A percentile compares a stretch with the other conserved stretches of the same genome.
phyloP scores from a whole-genome alignment of 1,140 invertebrate species.

The Scaptodrosophila lebanonensis region DNA sequence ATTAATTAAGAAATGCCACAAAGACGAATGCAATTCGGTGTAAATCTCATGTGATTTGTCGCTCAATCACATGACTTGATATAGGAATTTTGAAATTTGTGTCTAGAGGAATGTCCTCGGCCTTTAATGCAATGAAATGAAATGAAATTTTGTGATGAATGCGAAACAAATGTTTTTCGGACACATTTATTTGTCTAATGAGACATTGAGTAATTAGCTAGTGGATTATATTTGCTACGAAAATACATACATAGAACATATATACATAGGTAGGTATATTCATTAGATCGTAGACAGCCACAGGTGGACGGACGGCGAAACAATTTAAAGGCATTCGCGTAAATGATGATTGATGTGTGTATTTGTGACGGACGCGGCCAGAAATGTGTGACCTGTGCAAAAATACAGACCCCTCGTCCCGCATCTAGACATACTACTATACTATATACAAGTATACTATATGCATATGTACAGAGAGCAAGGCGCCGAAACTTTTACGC shows the following conservation, averaged over 20 bases:
- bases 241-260: background rate
- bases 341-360: constrained; percentile 64
- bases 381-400: constrained; percentile 57
- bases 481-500: too few relatives aligned
- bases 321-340: constrained; percentile 58
- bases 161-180: constrained; percentile 68
- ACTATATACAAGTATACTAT: too few relatives aligned
- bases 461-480: too few relatives aligned
- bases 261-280: background rate
- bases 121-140: constrained; percentile 41
- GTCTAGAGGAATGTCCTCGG: constrained; percentile 10
- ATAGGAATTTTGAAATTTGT: constrained; percentile 10
- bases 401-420: constrained; percentile 22
- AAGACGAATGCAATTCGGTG: constrained; percentile 65
- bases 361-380: constrained; percentile 35
- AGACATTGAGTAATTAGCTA: constrained; percentile 71
- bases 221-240: too few relatives aligned
- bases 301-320: constrained; percentile 8
- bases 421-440: too few relatives aligned
- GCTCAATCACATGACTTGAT: constrained; percentile 69
- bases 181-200: constrained; percentile 74
- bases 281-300: constrained; percentile 5
- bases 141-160: constrained; percentile 49
- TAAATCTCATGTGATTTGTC: constrained; percentile 72
- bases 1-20: too few relatives aligned